Evolutionary conservation across 2,888 invertebrate genomes (phyloP).

Genomic region (Cybosia mesomella): DNA sequence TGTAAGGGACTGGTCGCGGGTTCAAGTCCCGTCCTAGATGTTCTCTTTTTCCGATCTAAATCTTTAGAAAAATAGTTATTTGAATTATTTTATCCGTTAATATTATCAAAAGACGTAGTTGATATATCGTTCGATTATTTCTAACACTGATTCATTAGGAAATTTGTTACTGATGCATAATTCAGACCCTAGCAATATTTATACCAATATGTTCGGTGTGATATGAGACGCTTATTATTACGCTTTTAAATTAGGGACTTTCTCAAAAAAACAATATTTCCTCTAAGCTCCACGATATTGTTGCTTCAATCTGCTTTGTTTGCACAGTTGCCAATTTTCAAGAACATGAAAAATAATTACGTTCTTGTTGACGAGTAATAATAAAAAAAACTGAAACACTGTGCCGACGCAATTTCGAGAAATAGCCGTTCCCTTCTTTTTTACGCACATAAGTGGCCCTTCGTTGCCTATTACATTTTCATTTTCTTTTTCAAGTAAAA

Average conservation of each 20-base stretch:
- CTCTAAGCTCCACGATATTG: constrained; percentile 3
- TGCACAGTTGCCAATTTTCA: constrained; percentile 26
- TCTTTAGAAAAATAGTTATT: too few species aligned
- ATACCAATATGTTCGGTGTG: too few species aligned
- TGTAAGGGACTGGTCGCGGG: too few species aligned
- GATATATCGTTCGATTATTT: too few species aligned
- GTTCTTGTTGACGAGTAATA: constrained; percentile 45
- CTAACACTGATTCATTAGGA: too few species aligned
- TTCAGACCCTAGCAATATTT: too few species aligned
- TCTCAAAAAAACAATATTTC: background rate
- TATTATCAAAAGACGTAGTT: too few species aligned
- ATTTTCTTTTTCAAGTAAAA: constrained; percentile 16
- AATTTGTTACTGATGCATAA: too few species aligned
- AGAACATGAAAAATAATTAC: constrained; percentile 45
- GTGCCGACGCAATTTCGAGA: constrained; percentile 38
- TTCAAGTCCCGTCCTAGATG: too few species aligned
- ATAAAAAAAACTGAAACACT: constrained; percentile 40
- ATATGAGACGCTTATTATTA: too few species aligned
- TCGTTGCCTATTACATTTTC: constrained; percentile 20
- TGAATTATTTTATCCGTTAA: too few species aligned
- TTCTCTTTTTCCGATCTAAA: too few species aligned
- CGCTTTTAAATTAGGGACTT: background rate
- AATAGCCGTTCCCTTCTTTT: constrained; percentile 33
- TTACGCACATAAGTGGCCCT: constrained; percentile 26
- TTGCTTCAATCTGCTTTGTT: constrained; percentile 27